Percentiles rank a stretch among this genome's conserved stretches.
Evolutionary conservation across 2,888 invertebrate genomes (phyloP).

Genomic region (Sceliomorpha sp.): DNA sequence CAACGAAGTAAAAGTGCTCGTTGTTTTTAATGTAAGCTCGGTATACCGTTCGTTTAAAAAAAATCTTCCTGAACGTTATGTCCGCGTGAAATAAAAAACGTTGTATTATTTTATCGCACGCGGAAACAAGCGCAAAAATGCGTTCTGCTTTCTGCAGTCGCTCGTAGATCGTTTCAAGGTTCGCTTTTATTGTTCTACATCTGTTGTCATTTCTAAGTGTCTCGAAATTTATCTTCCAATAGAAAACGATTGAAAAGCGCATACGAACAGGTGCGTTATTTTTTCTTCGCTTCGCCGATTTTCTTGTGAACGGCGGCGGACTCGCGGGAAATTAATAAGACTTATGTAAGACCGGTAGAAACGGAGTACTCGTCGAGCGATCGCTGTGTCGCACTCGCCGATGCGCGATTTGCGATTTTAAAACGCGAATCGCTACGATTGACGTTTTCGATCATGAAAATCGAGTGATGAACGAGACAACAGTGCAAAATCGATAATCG

Average conservation of each 20-base stretch:
- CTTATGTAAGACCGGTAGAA: slow-evolving; percentile 65
- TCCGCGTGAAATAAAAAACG: too few species aligned
- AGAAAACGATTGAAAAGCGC: not conserved
- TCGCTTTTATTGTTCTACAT: not conserved
- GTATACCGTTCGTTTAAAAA: too few species aligned
- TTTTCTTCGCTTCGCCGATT: slow-evolving; percentile 42
- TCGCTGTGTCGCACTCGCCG: not conserved
- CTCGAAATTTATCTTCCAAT: slow-evolving; percentile 3
- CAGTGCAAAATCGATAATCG: too few species aligned
- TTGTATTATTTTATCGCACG: too few species aligned
- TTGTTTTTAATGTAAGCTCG: too few species aligned
- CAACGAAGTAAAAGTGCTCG: too few species aligned
- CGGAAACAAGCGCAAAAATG: too few species aligned
- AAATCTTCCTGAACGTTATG: too few species aligned
- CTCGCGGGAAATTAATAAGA: slow-evolving; percentile 68
- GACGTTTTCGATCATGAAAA: too few species aligned
- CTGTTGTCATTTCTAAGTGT: not conserved
- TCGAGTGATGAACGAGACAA: too few species aligned
- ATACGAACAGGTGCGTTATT: slow-evolving; percentile 14
- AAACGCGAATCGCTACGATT: slow-evolving; percentile 14
- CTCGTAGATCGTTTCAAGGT: not conserved
- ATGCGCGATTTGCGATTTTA: not conserved
- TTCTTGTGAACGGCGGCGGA: slow-evolving; percentile 65
- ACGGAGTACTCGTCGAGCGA: not conserved
- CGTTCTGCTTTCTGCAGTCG: too few species aligned